phyloP scores from a whole-genome alignment of 2,797 vertebrate genomes.

The Oreonectes daqikongensis region DNA sequence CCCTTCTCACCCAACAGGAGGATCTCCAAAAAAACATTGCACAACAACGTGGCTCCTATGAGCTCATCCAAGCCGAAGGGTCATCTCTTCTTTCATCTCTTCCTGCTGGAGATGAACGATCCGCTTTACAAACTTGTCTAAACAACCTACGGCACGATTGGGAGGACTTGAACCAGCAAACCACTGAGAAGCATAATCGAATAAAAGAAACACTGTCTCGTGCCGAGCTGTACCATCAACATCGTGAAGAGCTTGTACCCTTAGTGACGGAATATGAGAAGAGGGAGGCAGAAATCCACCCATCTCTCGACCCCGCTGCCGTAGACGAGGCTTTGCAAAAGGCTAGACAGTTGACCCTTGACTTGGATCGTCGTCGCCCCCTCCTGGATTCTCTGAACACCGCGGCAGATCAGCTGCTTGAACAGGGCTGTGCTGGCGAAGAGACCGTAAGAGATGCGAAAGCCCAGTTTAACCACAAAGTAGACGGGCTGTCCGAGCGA shows the following conservation, averaged over 20 bases:
- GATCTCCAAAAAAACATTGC: slow-evolving; percentile 89
- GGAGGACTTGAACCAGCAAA: slow-evolving; percentile 84
- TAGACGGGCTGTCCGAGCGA: slow-evolving; percentile 86
- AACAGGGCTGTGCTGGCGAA: slow-evolving; percentile 87
- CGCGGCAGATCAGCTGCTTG: slow-evolving; percentile 89
- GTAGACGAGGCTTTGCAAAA: slow-evolving; percentile 86
- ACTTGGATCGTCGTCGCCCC: slow-evolving; percentile 88
- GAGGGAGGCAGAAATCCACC: slow-evolving; percentile 79
- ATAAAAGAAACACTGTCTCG: slow-evolving; percentile 87
- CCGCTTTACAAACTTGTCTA: slow-evolving; percentile 83
- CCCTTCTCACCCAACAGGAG: slow-evolving; percentile 85
- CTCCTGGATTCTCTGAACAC: slow-evolving; percentile 88
- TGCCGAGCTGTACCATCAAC: slow-evolving; percentile 87
- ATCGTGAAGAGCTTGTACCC: slow-evolving; percentile 82
- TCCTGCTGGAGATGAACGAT: slow-evolving; percentile 86
- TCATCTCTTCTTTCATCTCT: slow-evolving; percentile 85
- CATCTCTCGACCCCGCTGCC: slow-evolving; percentile 81
- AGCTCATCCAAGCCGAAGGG: slow-evolving; percentile 91
- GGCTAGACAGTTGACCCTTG: slow-evolving; percentile 81
- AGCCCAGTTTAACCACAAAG: slow-evolving; percentile 85
- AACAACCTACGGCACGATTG: slow-evolving; percentile 84
- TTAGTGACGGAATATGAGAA: slow-evolving; percentile 87
- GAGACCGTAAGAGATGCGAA: slow-evolving; percentile 93
- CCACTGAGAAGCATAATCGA: slow-evolving; percentile 77
- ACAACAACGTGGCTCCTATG: slow-evolving; percentile 92